Evolutionary conservation across 2,113 vertebrate genomes (phyloP).

Genomic region (Paraplagusia blochii): DNA sequence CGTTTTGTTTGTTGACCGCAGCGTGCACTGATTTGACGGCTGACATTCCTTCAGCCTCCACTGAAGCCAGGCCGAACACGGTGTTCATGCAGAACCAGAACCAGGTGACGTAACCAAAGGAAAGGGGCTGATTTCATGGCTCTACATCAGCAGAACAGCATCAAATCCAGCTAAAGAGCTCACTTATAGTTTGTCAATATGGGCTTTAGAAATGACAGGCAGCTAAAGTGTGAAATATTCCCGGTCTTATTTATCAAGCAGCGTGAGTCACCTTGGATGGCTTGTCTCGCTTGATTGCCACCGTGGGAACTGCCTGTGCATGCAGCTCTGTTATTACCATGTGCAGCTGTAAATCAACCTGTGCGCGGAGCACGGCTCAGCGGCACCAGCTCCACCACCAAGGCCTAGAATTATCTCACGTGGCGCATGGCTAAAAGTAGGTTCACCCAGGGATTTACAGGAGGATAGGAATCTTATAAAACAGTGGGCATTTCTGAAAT

Average conservation of each 20-base stretch:
- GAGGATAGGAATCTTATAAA: not conserved
- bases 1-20: slow-evolving; percentile 16
- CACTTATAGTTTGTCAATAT: slow-evolving; percentile 37
- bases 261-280: slow-evolving; percentile 54
- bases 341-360: slow-evolving; percentile 32
- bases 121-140: slow-evolving; percentile 17
- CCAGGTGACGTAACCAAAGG: slow-evolving; percentile 1
- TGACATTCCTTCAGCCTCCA: not conserved
- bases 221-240: slow-evolving; percentile 43
- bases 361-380: slow-evolving; percentile 20
- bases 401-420: not conserved
- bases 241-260: slow-evolving; percentile 50
- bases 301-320: slow-evolving; percentile 33
- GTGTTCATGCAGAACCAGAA: slow-evolving; percentile 16
- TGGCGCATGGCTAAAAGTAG: not conserved
- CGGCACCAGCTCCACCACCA: slow-evolving; percentile 5
- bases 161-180: slow-evolving; percentile 35
- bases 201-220: slow-evolving; percentile 37
- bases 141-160: slow-evolving; percentile 9
- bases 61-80: not conserved
- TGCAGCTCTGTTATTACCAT: slow-evolving; percentile 19
- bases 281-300: slow-evolving; percentile 48
- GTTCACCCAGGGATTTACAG: not conserved
- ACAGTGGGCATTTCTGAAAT: too few relatives aligned
- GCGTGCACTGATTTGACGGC: slow-evolving; percentile 8